Conservation (phyloP, 2,888 invertebrate genomes). For the Eremobia ochroleuca region DNA sequence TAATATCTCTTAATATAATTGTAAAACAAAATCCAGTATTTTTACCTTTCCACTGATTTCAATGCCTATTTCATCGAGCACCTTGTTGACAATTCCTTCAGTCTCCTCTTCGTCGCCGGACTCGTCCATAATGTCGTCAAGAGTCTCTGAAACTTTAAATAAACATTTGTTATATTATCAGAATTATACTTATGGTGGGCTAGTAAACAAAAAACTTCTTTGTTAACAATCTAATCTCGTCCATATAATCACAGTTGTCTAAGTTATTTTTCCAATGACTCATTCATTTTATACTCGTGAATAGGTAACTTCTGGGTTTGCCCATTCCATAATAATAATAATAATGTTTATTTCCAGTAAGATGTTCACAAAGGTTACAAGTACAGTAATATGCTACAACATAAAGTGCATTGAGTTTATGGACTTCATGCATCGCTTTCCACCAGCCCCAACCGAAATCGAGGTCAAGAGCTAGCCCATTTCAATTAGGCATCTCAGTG, state of each 20-base stretch:
- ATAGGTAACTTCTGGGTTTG: not conserved
- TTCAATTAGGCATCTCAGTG: not conserved
- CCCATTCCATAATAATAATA: not conserved
- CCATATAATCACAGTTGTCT: not conserved
- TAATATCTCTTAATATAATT: not conserved
- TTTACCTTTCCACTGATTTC: constrained; percentile 97
- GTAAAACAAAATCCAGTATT: constrained; percentile 25
- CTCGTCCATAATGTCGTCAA: constrained; percentile 97
- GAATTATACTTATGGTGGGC: not conserved
- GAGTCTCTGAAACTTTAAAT: constrained; percentile 95
- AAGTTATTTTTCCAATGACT: not conserved
- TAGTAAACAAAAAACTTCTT: not conserved
- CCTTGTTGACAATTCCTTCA: constrained; percentile 96
- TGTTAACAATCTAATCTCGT: not conserved
- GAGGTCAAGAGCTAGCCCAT: not conserved
- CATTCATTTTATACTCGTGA: not conserved
- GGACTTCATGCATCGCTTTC: not conserved
- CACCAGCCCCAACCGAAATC: not conserved
- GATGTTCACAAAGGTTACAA: too few species aligned
- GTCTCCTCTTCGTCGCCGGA: constrained; percentile 97
- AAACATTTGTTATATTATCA: constrained; percentile 2
- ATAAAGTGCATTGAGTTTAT: too few species aligned
- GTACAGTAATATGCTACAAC: too few species aligned
- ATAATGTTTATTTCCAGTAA: too few species aligned
- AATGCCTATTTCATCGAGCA: constrained; percentile 99